phyloP scores from a whole-genome alignment of 1,140 invertebrate genomes.

The Apis cerana region DNA sequence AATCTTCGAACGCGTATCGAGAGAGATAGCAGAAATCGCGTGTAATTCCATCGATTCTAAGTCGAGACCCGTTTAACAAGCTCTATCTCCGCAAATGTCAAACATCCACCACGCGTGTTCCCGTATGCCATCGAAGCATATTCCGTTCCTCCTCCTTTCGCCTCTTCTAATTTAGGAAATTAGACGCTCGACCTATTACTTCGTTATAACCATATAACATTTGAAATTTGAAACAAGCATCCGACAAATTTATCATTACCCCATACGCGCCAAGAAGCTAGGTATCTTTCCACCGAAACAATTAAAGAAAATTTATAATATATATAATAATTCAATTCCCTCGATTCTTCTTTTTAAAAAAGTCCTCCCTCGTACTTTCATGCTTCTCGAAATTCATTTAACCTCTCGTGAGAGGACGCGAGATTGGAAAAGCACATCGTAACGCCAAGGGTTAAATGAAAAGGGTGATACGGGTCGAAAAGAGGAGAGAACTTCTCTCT shows the following conservation, averaged over 20 bases:
- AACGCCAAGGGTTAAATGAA: constrained; percentile 1
- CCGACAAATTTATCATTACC: too few species aligned
- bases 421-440: constrained; percentile 11
- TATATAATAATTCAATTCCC: too few species aligned
- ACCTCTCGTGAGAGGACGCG: not conserved
- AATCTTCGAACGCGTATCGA: not conserved
- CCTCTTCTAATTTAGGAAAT: constrained; percentile 15
- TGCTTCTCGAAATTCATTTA: not conserved
- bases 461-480: not conserved
- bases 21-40: not conserved
- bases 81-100: constrained; percentile 14
- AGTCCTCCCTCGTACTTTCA: too few species aligned
- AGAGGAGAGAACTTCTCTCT: too few species aligned
- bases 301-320: too few species aligned
- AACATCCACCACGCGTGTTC: constrained; percentile 3
- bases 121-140: not conserved
- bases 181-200: constrained; percentile 8
- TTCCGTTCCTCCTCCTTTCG: not conserved
- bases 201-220: not conserved
- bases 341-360: too few species aligned
- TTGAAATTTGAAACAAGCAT: not conserved
- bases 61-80: not conserved
- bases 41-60: constrained; percentile 14
- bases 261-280: too few species aligned
- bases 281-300: too few species aligned